Conservation (phyloP, 2,113 vertebrate species). For the Ceyx cyanopectus region DNA sequence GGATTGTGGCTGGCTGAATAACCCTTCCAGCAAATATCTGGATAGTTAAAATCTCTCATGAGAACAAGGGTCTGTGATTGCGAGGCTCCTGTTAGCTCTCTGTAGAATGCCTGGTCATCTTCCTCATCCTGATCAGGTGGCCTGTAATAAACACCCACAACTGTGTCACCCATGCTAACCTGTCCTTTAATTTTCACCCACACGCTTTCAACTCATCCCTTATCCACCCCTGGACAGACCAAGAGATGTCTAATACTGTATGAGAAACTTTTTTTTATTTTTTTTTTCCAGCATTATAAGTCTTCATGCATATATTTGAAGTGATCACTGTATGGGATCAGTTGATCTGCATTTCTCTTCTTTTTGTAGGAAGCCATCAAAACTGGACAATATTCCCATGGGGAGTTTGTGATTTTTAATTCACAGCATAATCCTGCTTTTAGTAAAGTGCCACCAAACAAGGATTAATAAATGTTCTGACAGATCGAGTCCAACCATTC, state of each 20-base stretch:
- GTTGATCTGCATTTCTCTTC: background rate
- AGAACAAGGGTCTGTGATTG: no score
- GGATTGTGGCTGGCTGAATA: no score
- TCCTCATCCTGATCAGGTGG: no score
- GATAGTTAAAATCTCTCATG: no score
- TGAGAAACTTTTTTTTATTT: background rate
- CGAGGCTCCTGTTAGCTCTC: no score
- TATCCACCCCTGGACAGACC: no score
- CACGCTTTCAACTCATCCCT: no score
- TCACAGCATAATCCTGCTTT: background rate
- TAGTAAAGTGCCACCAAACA: background rate
- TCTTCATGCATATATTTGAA: background rate
- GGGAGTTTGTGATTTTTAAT: background rate
- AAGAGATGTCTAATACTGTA: background rate
- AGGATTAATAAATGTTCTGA: constrained; percentile 68
- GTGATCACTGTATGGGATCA: background rate
- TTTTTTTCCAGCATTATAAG: background rate
- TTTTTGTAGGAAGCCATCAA: background rate
- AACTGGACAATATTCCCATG: background rate
- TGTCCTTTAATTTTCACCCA: no score
- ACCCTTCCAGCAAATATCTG: no score
- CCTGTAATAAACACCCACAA: no score
- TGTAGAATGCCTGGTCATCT: no score
- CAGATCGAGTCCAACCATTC: background rate
- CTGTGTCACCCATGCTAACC: no score